Evolutionary conservation across 92 coral and sea anemone species (phyloP).

Genomic region (Zoanthus gigantus): DNA sequence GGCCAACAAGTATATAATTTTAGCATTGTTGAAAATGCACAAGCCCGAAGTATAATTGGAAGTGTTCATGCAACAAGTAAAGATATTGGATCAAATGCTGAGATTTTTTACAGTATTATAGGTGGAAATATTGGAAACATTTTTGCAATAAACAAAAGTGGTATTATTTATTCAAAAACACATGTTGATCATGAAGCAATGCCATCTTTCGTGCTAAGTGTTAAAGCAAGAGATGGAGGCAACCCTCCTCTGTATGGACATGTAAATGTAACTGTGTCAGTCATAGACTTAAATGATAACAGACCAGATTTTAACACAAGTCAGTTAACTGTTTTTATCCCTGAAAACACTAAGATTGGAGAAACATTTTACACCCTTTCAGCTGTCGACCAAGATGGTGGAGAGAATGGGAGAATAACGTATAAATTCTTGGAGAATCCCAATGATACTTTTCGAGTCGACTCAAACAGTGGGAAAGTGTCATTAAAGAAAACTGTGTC

Average conservation of each 20-base stretch:
- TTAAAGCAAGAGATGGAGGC: constrained; percentile 94
- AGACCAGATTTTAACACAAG: constrained; percentile 76
- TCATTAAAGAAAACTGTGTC: constrained; percentile 72
- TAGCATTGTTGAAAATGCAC: constrained; percentile 75
- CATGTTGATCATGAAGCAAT: constrained; percentile 82
- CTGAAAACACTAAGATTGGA: constrained; percentile 82
- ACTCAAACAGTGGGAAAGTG: constrained; percentile 72
- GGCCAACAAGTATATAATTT: constrained; percentile 69
- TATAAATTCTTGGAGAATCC: constrained; percentile 82
- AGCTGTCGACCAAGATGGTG: constrained; percentile 87
- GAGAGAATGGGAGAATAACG: constrained; percentile 75
- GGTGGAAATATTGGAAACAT: constrained; percentile 57
- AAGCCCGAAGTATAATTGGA: constrained; percentile 67
- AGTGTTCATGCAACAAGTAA: constrained; percentile 87
- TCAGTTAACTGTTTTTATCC: constrained; percentile 62
- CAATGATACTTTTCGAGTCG: constrained; percentile 70
- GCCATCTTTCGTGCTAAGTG: constrained; percentile 58
- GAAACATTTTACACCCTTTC: constrained; percentile 69
- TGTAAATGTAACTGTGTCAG: constrained; percentile 78
- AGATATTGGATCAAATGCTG: constrained; percentile 93
- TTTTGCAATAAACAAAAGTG: constrained; percentile 84
- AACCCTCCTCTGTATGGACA: constrained; percentile 85
- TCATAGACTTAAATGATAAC: constrained; percentile 91
- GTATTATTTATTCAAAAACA: constrained; percentile 66
- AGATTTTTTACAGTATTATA: constrained; percentile 74